Conservation (phyloP, 2,113 vertebrate genomes). For the Bubalus kerabau region DNA sequence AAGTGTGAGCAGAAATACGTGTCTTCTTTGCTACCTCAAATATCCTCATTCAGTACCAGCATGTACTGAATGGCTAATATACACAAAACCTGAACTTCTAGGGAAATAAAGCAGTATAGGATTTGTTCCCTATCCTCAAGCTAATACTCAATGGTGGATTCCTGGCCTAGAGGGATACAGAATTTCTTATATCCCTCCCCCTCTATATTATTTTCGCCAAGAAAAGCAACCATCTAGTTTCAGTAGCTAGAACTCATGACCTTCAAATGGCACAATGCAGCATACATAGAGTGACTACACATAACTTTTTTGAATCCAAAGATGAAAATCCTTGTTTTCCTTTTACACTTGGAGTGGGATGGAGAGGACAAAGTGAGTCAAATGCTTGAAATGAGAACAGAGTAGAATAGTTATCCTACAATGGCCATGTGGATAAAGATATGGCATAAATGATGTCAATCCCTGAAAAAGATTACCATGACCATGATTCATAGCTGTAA, state of each 20-base stretch:
- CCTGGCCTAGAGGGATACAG: not conserved
- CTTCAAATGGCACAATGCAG: not conserved
- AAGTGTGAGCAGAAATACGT: not conserved
- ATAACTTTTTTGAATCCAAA: not conserved
- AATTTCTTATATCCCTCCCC: not conserved
- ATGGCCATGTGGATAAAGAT: not conserved
- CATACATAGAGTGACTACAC: not conserved
- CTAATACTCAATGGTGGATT: not conserved
- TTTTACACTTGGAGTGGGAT: not conserved
- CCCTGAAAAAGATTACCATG: not conserved
- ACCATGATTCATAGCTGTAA: not conserved
- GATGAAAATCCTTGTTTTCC: not conserved
- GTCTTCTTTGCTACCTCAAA: not conserved
- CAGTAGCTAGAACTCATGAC: not conserved
- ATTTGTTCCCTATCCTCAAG: not conserved
- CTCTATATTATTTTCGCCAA: not conserved
- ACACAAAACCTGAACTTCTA: not conserved
- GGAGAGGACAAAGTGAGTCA: not conserved
- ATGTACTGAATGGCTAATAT: not conserved
- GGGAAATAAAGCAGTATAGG: not conserved
- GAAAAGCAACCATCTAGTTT: not conserved
- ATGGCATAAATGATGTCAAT: not conserved
- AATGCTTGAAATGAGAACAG: not conserved
- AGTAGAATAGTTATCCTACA: not conserved
- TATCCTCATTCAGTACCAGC: not conserved